These are phyloP conservation scores for Drosophila lacicola DNA, from an alignment of 2,888 invertebrate species.

Conservation along the genomic window DNA sequence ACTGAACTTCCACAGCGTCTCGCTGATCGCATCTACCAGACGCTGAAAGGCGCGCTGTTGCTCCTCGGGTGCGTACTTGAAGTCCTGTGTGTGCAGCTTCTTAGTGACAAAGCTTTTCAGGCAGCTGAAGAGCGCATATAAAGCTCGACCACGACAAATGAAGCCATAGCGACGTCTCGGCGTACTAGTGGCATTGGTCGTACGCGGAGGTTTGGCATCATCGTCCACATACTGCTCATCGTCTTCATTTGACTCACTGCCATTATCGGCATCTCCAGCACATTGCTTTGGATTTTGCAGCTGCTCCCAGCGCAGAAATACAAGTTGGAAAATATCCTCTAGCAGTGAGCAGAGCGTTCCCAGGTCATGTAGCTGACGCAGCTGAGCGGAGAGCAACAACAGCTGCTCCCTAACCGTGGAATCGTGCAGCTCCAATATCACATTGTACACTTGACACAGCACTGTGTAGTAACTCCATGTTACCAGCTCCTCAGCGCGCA, in stretches of 20 bases:
- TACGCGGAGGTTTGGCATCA: constrained; percentile 45
- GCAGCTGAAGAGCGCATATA: constrained; percentile 76
- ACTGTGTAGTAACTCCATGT: constrained; percentile 79
- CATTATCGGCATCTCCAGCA: constrained; percentile 39
- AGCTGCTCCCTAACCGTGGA: constrained; percentile 61
- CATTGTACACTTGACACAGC: constrained; percentile 74
- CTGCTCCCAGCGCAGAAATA: constrained; percentile 84
- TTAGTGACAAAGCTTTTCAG: constrained; percentile 81
- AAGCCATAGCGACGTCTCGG: constrained; percentile 70
- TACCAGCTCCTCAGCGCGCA: constrained; percentile 75
- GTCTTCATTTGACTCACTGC: constrained; percentile 43
- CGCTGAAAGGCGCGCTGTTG: constrained; percentile 76
- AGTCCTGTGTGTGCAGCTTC: constrained; percentile 82
- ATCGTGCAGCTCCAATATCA: constrained; percentile 70
- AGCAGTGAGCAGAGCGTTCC: constrained; percentile 76
- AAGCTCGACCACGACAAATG: constrained; percentile 72
- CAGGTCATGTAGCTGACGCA: constrained; percentile 80
- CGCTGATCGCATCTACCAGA: constrained; percentile 79
- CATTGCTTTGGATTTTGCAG: constrained; percentile 48
- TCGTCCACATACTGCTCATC: constrained; percentile 70
- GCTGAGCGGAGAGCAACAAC: constrained; percentile 67
- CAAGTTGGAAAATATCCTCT: constrained; percentile 81
- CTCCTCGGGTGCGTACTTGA: constrained; percentile 73
- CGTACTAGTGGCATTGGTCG: background rate
- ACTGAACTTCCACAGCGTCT: constrained; percentile 83